A percentile compares a stretch with the other conserved stretches of the same genome.
Conservation (phyloP, 2,113 vertebrate species). For the Cyanistes caeruleus region DNA sequence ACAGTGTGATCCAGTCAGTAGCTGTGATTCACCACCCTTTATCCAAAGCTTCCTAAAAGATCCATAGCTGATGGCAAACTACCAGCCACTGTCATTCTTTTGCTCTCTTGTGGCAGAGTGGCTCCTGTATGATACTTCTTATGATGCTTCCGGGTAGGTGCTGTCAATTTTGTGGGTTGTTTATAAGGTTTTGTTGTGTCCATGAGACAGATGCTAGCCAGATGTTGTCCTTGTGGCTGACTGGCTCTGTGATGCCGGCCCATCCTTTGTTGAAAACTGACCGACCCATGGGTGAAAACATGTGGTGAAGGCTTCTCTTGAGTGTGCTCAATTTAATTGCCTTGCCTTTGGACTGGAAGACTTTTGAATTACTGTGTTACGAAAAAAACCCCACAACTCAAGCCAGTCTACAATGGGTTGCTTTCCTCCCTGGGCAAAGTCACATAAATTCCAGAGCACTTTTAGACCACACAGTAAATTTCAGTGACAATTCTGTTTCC, state of each 20-base stretch:
- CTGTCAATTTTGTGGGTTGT: not conserved
- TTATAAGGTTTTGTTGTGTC: not conserved
- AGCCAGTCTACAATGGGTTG: not conserved
- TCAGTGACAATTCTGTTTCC: not conserved
- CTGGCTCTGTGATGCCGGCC: not conserved
- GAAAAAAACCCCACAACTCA: not conserved
- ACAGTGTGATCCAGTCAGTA: not conserved
- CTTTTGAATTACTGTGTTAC: not conserved
- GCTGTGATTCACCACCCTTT: not conserved
- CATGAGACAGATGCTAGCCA: not conserved
- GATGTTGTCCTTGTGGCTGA: not conserved
- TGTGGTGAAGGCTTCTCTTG: not conserved
- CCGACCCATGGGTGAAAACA: not conserved
- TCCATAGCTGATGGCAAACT: not conserved
- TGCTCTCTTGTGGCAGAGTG: not conserved
- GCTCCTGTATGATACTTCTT: not conserved
- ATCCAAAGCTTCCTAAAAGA: not conserved
- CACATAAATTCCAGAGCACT: not conserved
- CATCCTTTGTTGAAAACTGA: not conserved
- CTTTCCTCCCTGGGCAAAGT: not conserved
- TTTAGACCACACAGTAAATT: not conserved
- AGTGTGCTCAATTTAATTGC: not conserved
- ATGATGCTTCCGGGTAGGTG: not conserved
- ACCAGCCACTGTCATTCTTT: not conserved
- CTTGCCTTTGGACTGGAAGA: not conserved